Base-by-base conservation (phyloP, 1,140 invertebrate genomes). In the Drosophila tropicalis region DNA sequence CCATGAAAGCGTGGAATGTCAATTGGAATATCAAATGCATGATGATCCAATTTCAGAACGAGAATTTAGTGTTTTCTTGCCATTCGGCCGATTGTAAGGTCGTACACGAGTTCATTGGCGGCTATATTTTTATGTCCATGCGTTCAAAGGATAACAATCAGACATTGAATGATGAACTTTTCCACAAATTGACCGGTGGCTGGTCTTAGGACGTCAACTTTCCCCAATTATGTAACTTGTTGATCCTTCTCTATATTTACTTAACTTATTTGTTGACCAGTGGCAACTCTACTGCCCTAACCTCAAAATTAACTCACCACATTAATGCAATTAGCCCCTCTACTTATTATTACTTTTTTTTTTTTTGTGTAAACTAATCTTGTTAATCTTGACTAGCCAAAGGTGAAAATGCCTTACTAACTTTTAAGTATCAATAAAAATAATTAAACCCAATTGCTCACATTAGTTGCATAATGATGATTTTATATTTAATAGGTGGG, bases 21-120 rank as follows among this genome's bases (percentile, higher is more conserved):
- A 99, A 99, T 92, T 99, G 99, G 99, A 98, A 99, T 92, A 97
- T 98, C 5, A 98, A 98, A 91, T 97, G 98, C 91, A 98, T 99
- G 95, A 98, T 98, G 96, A 96, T 99, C 2, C 98, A 99, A 92
- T 98, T 99, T 91, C 98, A 99, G 90, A 97, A 99, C 67, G 98
- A 96, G 80, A 98, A 97, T 81, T 96, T 99, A 7, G 95, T 97
- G 65, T 99, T 99, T 93, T 97, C 97, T 44, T 98, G 97, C 70
- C 95, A 97, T 39, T 98, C 97, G 6, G 97, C 98, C 0, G 98
- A 99, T 92, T 99, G 98, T 90, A 99, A 99, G 94, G 98, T 99
- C 0, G 96, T 99, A 10, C 98, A 99, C 92, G 99, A 99, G 93
- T 99, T 99, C 91, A 99, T 99, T 76, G 98, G 99, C 22, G 99